A percentile compares a stretch with the other conserved stretches of the same genome.
These are phyloP conservation scores for Aproaerema taeniolella DNA, from an alignment of 2,888 invertebrate genomes.

Conservation along the genomic window DNA sequence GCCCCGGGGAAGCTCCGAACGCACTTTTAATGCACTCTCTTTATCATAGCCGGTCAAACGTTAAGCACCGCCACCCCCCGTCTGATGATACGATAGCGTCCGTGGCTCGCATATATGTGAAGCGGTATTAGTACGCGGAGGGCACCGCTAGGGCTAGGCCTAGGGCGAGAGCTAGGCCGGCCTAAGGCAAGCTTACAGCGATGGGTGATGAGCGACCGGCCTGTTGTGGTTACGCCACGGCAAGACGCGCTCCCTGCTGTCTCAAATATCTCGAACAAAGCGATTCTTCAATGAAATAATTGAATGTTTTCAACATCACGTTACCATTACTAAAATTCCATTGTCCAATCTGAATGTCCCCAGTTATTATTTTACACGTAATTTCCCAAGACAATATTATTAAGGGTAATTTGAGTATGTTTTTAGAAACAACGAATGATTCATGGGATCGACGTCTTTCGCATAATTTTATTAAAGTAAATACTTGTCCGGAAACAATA, in stretches of 20 bases:
- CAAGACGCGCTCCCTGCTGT: constrained; percentile 34
- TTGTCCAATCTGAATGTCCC: constrained; percentile 64
- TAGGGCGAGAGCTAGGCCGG: constrained; percentile 36
- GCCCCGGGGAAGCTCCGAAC: constrained; percentile 69
- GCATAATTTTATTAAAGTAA: constrained; percentile 26
- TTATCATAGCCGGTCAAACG: constrained; percentile 63
- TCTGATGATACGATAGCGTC: constrained; percentile 52
- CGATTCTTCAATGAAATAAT: constrained; percentile 66
- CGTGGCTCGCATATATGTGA: constrained; percentile 53
- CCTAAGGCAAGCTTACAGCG: too few species aligned
- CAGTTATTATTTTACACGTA: constrained; percentile 40
- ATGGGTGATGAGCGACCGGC: constrained; percentile 31
- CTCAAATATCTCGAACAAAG: constrained; percentile 62
- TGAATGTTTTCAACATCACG: constrained; percentile 59
- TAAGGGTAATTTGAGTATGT: constrained; percentile 63
- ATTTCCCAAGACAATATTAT: constrained; percentile 68
- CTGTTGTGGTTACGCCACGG: constrained; percentile 41
- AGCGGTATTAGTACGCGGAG: constrained; percentile 66
- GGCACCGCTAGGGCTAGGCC: constrained; percentile 41
- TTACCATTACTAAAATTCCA: constrained; percentile 65
- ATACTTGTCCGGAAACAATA: constrained; percentile 16
- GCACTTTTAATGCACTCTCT: constrained; percentile 75
- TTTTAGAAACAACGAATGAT: constrained; percentile 67
- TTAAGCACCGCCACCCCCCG: constrained; percentile 76
- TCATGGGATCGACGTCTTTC: constrained; percentile 57